Evolutionary conservation across 2,888 invertebrate species (phyloP).

Genomic region (Melangyna quadrimaculata): DNA sequence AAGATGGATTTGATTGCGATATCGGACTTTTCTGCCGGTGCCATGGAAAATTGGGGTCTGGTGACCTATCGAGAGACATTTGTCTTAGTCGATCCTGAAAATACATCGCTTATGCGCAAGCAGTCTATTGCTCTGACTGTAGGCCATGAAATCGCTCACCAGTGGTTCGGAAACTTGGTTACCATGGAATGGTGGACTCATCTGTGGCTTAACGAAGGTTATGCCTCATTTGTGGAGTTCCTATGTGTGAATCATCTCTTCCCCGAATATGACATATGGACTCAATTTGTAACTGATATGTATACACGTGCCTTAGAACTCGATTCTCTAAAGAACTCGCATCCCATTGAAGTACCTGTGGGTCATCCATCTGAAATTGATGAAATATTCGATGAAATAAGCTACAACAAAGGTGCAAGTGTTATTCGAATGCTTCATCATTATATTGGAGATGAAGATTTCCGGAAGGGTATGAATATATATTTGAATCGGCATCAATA

Average conservation of each 20-base stretch:
- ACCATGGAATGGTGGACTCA: constrained; percentile 99
- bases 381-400: constrained; percentile 98
- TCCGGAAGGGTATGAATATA: constrained; percentile 94
- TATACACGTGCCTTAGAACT: constrained; percentile 92
- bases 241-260: constrained; percentile 95
- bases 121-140: constrained; percentile 94
- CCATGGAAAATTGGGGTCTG: constrained; percentile 99
- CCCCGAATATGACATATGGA: constrained; percentile 98
- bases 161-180: constrained; percentile 99
- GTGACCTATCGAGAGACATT: constrained; percentile 96
- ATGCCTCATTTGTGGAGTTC: constrained; percentile 97
- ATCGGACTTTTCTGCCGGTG: constrained; percentile 96
- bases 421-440: constrained; percentile 96
- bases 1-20: constrained; percentile 98
- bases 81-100: constrained; percentile 93
- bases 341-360: constrained; percentile 97
- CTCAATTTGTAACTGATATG: constrained; percentile 95
- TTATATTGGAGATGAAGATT: constrained; percentile 96
- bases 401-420: constrained; percentile 97
- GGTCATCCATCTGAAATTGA: constrained; percentile 97
- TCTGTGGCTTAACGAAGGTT: constrained; percentile 97
- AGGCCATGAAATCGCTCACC: constrained; percentile 96
- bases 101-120: constrained; percentile 91
- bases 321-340: constrained; percentile 94
- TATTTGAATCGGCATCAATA: constrained; percentile 95